Evolutionary conservation across 2,797 vertebrate species (phyloP).

Genomic region (Chelonia mydas): DNA sequence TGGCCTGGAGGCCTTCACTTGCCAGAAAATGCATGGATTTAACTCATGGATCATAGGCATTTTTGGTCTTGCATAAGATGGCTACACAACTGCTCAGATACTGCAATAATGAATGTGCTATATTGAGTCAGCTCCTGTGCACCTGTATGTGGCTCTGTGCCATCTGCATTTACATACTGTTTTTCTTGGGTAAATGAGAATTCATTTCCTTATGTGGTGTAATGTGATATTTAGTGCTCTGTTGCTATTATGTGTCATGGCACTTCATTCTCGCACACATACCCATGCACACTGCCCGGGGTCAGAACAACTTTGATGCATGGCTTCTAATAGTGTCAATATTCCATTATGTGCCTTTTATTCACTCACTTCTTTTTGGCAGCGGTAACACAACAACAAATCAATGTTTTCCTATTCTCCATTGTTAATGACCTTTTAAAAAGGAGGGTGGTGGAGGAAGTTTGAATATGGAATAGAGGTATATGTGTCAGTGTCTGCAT

Average conservation of each 20-base stretch:
- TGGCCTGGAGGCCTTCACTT: neutral
- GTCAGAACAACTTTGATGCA: neutral
- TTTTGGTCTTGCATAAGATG: conserved; percentile 36
- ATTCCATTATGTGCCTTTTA: neutral
- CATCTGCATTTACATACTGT: neutral
- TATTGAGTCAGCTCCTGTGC: neutral
- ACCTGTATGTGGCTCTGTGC: neutral
- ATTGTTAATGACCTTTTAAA: neutral
- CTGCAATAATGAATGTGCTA: neutral
- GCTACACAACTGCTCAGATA: neutral
- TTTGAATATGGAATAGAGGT: neutral
- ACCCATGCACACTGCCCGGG: neutral
- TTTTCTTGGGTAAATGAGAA: conserved; percentile 8
- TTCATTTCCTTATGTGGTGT: neutral
- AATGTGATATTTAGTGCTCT: neutral
- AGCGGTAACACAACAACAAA: neutral
- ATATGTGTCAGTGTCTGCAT: neutral
- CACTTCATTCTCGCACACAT: neutral
- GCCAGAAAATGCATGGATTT: neutral
- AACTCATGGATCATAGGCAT: neutral
- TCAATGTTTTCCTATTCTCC: neutral
- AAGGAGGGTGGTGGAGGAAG: neutral
- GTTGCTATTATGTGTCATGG: neutral
- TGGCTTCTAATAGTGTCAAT: neutral
- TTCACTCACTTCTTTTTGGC: neutral